Evolutionary conservation across 2,888 invertebrate species (phyloP), one percentile per base, ranked within the genome.

Genomic region (Erpobdella octoculata): DNA sequence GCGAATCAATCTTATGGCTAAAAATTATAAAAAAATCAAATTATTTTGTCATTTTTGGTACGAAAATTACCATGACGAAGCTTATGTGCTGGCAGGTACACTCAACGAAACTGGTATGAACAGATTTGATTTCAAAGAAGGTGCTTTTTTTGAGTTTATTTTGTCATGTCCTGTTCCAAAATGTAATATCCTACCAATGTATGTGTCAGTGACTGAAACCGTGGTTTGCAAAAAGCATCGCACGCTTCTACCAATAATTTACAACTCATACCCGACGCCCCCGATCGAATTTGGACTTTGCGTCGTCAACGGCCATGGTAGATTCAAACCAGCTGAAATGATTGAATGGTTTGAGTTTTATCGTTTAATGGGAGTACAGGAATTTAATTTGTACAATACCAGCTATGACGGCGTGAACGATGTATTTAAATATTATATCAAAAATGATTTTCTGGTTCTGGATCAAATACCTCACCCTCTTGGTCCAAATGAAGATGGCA

Each of bases 41-140:
- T 9, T 73, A 8, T 73, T 59, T 65, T 76, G 76, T 64, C 74
- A 75, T 33, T 37, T 76, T 9, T 76, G 76, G 76, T 76, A 74
- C 58, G 46, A 46, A 2, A 67, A 62, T 15, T 9, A 58, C 12
- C 35, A 25, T 8, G 33, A 36, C 12, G n/a, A 37, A 9, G 75
- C 76, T 1, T 73, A 73, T 66, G 70, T 76, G 2, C 64, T 46
- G 0, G 1, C 8, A 12, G 73, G 53, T 0, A 18, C 48, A 15
- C 37, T 70, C 25, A 36, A 66, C 21, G 21, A 41, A 15, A 71
- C 72, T 3, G 76, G 75, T 0, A 33, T 6, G 35, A 3, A 64
- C 21, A 21, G 37, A 21, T 66, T 66, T 2, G 2, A 9, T 8
- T 6, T 38, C 21, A 48, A 5, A 18, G 33, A 62, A 28, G 33